Base-by-base conservation (phyloP, 1,140 invertebrate species). In the Brachystomella parvula region DNA sequence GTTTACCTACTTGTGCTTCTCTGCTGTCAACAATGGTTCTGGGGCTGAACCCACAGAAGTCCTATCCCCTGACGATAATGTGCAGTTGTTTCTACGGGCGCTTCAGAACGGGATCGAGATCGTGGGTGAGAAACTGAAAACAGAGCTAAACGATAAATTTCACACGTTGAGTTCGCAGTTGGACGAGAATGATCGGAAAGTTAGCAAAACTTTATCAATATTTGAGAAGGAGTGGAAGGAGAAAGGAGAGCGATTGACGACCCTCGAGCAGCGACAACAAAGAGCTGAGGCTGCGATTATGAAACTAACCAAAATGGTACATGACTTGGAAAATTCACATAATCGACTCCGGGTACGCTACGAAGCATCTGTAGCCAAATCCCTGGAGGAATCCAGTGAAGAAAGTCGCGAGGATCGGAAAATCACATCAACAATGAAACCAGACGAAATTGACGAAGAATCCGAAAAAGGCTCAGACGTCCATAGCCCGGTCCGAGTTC, bases 201-300 rank as follows among this genome's bases (percentile, higher is more conserved):
- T 62, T 17, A 47, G 33, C 12, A 62, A 62, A 62, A 62, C 60
- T 15, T 47, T 62, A 35, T 62, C 60, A 62, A 62, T 62, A 39
- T 62, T 62, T 39, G 60, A 62, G 29, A 19, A 17, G 3, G 60
- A 62, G 44, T 62, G 60, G 60, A 62, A 32, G 24, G 60, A 39
- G 3, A 62, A 62, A 29, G 15, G 31, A 17, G 19, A 39, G 15
- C 3, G 60, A n/a, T 24, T 62, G 33, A 19, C 15, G 3, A 9
- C 26, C 3, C 33, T 62, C 3, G 60, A 44, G 29, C 21, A 47
- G 24, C 3, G 60, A 26, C 60, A 62, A 47, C 32, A 62, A 62
- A 29, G 12, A 21, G 35, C 28, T 47, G 31, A 62, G 44, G 28
- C 17, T 3, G 19, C 39, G 15, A 32, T 62, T 21, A 62, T 62